A percentile compares a stretch with the other conserved stretches of the same genome.
These are phyloP conservation scores for Daphoenositta chrysoptera DNA, from an alignment of 2,113 vertebrate species.

Conservation along the genomic window DNA sequence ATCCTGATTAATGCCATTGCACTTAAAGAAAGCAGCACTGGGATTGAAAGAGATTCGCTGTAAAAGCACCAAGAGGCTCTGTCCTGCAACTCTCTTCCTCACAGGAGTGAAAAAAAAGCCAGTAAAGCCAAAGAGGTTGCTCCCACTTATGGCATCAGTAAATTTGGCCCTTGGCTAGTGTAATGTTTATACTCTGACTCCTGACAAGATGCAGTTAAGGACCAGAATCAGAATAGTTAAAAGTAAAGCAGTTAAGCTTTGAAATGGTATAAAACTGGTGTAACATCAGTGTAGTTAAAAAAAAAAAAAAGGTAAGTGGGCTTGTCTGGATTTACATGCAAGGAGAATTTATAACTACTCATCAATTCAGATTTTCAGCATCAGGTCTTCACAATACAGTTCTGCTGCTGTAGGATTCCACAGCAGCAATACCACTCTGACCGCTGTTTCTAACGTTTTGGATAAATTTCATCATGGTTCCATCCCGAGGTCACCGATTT, in stretches of 20 bases:
- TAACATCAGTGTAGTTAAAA: background rate
- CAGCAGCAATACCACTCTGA: background rate
- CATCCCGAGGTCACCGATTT: background rate
- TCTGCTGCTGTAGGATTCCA: background rate
- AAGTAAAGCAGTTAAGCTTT: background rate
- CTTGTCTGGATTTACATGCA: background rate
- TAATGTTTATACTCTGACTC: background rate
- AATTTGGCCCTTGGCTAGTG: background rate
- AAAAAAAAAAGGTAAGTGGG: rapidly evolving
- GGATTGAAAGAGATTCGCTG: background rate
- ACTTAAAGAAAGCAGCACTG: background rate
- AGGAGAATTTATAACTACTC: background rate
- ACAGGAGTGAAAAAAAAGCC: background rate
- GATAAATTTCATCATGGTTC: background rate
- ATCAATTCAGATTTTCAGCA: background rate
- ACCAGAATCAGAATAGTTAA: background rate
- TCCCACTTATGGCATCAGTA: background rate
- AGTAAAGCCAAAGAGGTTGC: background rate
- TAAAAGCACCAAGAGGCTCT: background rate
- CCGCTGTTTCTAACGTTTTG: background rate
- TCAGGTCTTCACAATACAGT: too few relatives aligned
- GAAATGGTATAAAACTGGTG: background rate
- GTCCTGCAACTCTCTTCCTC: background rate
- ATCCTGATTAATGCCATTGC: background rate
- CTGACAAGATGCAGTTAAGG: background rate